Percentiles rank a stretch among this genome's conserved stretches.
phyloP scores from a whole-genome alignment of 2,888 invertebrate genomes.

The Saturnia pavonia region DNA sequence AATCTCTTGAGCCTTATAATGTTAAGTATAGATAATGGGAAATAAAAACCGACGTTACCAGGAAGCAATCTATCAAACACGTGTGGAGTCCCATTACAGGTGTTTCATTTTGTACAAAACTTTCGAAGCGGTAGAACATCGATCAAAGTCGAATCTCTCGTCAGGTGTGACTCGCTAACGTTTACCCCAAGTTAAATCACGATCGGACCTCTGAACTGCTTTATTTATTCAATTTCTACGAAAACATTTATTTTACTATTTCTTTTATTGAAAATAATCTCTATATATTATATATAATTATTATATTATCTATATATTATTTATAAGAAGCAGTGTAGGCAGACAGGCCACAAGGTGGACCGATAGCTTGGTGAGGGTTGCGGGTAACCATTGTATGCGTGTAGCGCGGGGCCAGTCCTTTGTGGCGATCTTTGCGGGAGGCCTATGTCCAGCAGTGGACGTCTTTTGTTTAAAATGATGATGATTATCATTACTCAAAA shows the following conservation, averaged over 20 bases:
- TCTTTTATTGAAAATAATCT: neutral
- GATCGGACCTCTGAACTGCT: slow-evolving; percentile 9
- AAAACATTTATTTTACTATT: neutral
- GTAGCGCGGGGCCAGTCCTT: too few relatives aligned
- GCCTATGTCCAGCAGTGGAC: too few relatives aligned
- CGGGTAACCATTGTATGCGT: too few relatives aligned
- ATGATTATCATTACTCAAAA: too few relatives aligned
- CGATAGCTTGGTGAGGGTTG: too few relatives aligned
- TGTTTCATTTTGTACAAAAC: slow-evolving; percentile 28
- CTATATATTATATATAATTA: too few relatives aligned
- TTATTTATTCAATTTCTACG: slow-evolving; percentile 7
- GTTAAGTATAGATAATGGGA: neutral
- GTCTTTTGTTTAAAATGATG: too few relatives aligned
- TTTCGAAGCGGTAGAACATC: slow-evolving; percentile 23
- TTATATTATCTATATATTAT: too few relatives aligned
- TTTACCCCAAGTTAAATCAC: slow-evolving; percentile 14
- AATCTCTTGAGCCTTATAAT: too few relatives aligned
- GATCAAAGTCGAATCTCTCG: slow-evolving; percentile 30
- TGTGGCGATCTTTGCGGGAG: too few relatives aligned
- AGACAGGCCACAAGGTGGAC: too few relatives aligned
- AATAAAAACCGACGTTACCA: slow-evolving; percentile 13
- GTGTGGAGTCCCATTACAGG: slow-evolving; percentile 27
- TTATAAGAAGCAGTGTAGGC: too few relatives aligned
- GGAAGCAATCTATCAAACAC: slow-evolving; percentile 34
- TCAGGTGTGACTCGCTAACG: slow-evolving; percentile 21